Evolutionary conservation across 2,113 vertebrate species (phyloP), one percentile per base, ranked within the genome.

Genomic region (Lethenteron camtschaticum): DNA sequence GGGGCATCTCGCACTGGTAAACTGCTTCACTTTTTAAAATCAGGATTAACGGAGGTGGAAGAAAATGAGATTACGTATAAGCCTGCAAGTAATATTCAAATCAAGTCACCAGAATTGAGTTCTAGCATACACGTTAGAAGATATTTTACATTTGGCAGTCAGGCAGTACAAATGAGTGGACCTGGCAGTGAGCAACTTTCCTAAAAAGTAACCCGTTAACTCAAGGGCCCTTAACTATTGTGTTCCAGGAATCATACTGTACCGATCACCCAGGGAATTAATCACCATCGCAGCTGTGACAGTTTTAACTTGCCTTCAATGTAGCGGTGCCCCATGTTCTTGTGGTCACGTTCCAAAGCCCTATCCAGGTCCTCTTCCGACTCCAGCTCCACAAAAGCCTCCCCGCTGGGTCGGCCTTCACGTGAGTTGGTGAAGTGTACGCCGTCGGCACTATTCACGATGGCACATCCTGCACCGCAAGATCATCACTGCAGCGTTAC

Each of bases 271-370:
- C 41, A 41, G 41, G 41, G 41, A 41, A 41, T 41, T 41, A 41
- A 41, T 41, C 7, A 11, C 10, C 18, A 41, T 55, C 8, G n/a
- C n/a, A 69, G 16, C 8, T 6, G 7, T 70, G 55, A 11, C 56
- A 68, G 57, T 2, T 4, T 24, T 56, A 71, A 14, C 55, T 69
- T 16, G 69, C 71, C 71, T 72, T 72, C 71, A 14, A 72, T 72
- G 68, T 72, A 72, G 20, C 71, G 57, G 59, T 72, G 71, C 9
- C 71, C 71, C 71, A 72, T 72, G 57, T 57, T 72, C 55, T 72
- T 68, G 3, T 57, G 68, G 24, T 72, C 71, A 10, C 69, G 68
- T 59, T 66, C 71, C 68, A 72, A 57, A 12, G 71, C 71, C 68
- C 56, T 12, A 20, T 72, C 58, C 18, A 72, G 56, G 69, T 72